Evolutionary conservation across 2,888 invertebrate genomes (phyloP).

Genomic region (Caenorhabditis auriculariae): DNA sequence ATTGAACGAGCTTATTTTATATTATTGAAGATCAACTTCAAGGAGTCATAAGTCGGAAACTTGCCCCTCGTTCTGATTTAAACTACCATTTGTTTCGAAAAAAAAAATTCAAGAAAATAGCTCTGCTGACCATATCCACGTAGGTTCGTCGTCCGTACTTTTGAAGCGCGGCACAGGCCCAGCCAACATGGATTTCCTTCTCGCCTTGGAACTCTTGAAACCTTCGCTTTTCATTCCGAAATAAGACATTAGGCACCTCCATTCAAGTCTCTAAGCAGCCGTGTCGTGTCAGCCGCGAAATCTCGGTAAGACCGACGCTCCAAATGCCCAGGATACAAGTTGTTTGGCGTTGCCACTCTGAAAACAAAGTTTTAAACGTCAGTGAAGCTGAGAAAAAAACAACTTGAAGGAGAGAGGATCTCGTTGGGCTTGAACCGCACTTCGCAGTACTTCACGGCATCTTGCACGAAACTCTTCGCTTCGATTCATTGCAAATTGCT

Average conservation of each 20-base stretch:
- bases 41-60: no score
- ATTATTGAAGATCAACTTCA: no score
- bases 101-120: neutral
- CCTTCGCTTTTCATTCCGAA: neutral
- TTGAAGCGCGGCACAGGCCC: slow-evolving; percentile 47
- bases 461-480: slow-evolving; percentile 24
- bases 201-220: slow-evolving; percentile 9
- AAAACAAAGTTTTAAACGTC: slow-evolving; percentile 3
- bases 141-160: slow-evolving; percentile 40
- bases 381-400: neutral
- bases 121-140: slow-evolving; percentile 26
- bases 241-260: slow-evolving; percentile 10
- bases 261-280: slow-evolving; percentile 18
- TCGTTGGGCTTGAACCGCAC: slow-evolving; percentile 13
- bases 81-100: neutral
- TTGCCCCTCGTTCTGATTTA: no score
- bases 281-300: slow-evolving; percentile 11
- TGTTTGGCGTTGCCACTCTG: slow-evolving; percentile 3
- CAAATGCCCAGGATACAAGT: slow-evolving; percentile 5
- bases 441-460: slow-evolving; percentile 24
- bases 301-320: slow-evolving; percentile 6
- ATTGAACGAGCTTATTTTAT: no score
- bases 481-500: slow-evolving; percentile 33
- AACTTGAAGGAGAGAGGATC: slow-evolving; percentile 5
- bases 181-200: slow-evolving; percentile 20